These are phyloP conservation scores for Chrysogorgia sp. DNA, from an alignment of 92 coral and sea anemone species.

Conservation along the genomic window DNA sequence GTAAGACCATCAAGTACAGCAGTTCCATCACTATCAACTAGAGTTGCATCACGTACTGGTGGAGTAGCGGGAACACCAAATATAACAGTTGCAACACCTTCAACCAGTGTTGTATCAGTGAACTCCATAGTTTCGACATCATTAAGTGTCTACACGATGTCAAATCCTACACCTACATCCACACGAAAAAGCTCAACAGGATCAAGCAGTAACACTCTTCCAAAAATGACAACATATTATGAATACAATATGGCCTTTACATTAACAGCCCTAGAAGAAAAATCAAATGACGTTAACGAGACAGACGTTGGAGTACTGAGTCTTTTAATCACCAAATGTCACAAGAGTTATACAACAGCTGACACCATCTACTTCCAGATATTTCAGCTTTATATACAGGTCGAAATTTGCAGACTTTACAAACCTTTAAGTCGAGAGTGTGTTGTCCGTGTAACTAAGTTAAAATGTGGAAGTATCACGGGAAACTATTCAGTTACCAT, in stretches of 20 bases:
- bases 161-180: neutral
- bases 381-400: neutral
- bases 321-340: conserved; percentile 2
- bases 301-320: neutral
- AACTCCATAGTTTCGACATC: conserved; percentile 36
- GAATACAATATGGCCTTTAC: conserved; percentile 2
- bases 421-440: neutral
- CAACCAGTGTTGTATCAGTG: conserved; percentile 5
- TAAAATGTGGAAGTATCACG: conserved; percentile 23
- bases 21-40: conserved; percentile 33
- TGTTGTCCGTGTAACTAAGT: neutral
- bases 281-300: neutral
- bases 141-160: neutral
- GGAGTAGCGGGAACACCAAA: neutral
- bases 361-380: neutral
- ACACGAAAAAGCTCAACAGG: neutral
- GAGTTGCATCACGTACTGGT: neutral
- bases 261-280: neutral
- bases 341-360: neutral
- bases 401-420: conserved; percentile 12
- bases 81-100: neutral
- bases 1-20: conserved; percentile 8
- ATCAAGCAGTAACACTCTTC: neutral
- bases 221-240: conserved; percentile 5
- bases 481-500: neutral